These are phyloP conservation scores for Eupelmus urozonus DNA, from an alignment of 2,888 invertebrate species.

Conservation along the genomic window DNA sequence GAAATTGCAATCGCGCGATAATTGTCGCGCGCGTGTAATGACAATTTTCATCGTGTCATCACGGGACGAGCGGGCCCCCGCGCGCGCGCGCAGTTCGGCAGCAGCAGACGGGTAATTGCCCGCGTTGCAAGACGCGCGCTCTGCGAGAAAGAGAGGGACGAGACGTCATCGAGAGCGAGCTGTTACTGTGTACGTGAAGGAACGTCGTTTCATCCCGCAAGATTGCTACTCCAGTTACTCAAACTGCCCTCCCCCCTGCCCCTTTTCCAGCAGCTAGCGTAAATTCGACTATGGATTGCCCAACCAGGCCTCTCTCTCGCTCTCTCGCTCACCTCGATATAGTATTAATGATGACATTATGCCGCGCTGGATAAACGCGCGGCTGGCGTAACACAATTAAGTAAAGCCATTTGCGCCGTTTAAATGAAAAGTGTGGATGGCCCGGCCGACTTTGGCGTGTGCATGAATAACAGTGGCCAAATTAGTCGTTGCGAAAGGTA, in stretches of 20 bases:
- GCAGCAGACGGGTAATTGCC: conserved; percentile 66
- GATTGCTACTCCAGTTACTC: conserved; percentile 55
- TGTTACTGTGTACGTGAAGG: conserved; percentile 49
- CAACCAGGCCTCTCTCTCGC: conserved; percentile 27
- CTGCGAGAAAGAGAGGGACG: background rate
- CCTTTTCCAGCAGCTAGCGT: too few relatives aligned
- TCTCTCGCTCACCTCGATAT: conserved; percentile 23
- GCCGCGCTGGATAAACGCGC: background rate
- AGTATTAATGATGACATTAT: conserved; percentile 18
- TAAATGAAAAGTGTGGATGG: background rate
- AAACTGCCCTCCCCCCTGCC: conserved; percentile 34
- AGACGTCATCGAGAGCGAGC: conserved; percentile 59
- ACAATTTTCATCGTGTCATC: conserved; percentile 75
- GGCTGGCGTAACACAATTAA: conserved; percentile 2
- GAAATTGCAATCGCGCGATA: conserved; percentile 76
- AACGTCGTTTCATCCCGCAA: conserved; percentile 55
- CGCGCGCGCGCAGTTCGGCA: conserved; percentile 58
- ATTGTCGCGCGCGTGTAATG: conserved; percentile 75
- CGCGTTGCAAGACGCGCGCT: conserved; percentile 71
- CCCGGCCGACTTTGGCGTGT: background rate
- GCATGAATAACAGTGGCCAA: conserved; percentile 13
- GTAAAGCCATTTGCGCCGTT: background rate
- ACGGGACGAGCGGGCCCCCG: conserved; percentile 63
- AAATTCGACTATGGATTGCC: conserved; percentile 30
- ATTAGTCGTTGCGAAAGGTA: conserved; percentile 30